Percentiles rank a stretch among this genome's conserved stretches.
phyloP scores from a whole-genome alignment of 2,888 invertebrate genomes.

The Celastrina argiolus region DNA sequence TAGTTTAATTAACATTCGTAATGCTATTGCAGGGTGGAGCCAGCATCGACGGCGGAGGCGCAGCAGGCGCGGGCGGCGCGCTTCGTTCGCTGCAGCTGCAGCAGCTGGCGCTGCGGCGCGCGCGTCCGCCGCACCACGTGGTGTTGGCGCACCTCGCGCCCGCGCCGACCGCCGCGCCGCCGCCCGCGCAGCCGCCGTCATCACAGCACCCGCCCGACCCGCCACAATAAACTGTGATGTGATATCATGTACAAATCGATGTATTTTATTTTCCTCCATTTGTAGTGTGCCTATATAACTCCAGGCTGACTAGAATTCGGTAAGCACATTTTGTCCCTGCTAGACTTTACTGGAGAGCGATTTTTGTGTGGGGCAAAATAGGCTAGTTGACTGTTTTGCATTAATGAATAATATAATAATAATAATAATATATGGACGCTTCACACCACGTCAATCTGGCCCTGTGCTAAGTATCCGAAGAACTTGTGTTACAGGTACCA shows the following conservation, averaged over 20 bases:
- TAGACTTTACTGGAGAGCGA: no score
- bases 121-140: conserved; percentile 44
- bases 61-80: conserved; percentile 34
- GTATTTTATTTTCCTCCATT: not conserved
- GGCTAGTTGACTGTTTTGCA: no score
- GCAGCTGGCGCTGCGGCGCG: conserved; percentile 64
- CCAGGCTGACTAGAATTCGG: no score
- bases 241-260: not conserved
- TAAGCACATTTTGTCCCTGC: no score
- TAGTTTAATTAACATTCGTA: not conserved
- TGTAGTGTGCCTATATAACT: no score
- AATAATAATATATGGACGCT: no score
- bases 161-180: conserved; percentile 37
- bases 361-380: no score
- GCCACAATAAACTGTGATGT: conserved; percentile 37
- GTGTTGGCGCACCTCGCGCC: conserved; percentile 56
- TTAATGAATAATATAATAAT: no score
- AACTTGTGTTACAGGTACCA: no score
- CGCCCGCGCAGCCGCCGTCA: conserved; percentile 50
- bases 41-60: conserved; percentile 54
- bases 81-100: conserved; percentile 77
- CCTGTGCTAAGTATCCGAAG: no score
- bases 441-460: no score
- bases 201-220: conserved; percentile 49
- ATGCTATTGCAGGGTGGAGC: conserved; percentile 8